A percentile compares a stretch with the other conserved stretches of the same genome.
phyloP scores from a whole-genome alignment of 2,888 invertebrate genomes.

The Liodrosophila aerea region DNA sequence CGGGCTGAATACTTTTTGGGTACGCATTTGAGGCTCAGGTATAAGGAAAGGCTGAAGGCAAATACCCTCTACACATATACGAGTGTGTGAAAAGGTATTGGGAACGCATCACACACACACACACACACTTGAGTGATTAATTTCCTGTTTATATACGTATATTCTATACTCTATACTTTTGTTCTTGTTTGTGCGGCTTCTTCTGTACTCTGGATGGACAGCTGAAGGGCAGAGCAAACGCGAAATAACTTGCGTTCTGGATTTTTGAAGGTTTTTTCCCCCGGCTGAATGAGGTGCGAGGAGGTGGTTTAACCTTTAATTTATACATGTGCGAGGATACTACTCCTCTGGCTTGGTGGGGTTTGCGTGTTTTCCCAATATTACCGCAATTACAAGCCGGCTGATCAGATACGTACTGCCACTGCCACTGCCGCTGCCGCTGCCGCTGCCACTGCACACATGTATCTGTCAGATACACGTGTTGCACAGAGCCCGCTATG shows the following conservation, averaged over 20 bases:
- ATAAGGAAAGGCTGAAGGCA: constrained; percentile 9
- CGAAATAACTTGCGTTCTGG: too few species aligned
- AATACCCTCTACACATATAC: constrained; percentile 5
- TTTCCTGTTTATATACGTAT: constrained; percentile 75
- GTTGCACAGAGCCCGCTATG: not conserved
- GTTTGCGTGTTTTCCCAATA: constrained; percentile 62
- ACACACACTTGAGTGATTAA: constrained; percentile 69
- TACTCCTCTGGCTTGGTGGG: constrained; percentile 6
- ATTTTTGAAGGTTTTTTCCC: constrained; percentile 59
- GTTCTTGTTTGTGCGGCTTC: constrained; percentile 70
- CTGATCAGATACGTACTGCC: constrained; percentile 47
- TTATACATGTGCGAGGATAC: constrained; percentile 11
- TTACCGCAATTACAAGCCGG: constrained; percentile 56
- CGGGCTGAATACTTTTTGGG: constrained; percentile 17
- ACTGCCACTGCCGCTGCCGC: constrained; percentile 6
- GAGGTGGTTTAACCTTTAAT: constrained; percentile 34
- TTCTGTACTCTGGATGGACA: constrained; percentile 21
- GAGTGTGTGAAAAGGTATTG: constrained; percentile 46
- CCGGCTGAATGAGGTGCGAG: constrained; percentile 44
- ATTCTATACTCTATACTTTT: constrained; percentile 42
- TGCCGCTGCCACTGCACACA: constrained; percentile 17
- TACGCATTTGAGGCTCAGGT: constrained; percentile 25
- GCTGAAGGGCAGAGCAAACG: constrained; percentile 2
- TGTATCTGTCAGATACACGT: constrained; percentile 59
- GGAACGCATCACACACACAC: constrained; percentile 24